A percentile compares a stretch with the other conserved stretches of the same genome.
Evolutionary conservation across 2,888 invertebrate species (phyloP).

Genomic region (Eulithis testata): DNA sequence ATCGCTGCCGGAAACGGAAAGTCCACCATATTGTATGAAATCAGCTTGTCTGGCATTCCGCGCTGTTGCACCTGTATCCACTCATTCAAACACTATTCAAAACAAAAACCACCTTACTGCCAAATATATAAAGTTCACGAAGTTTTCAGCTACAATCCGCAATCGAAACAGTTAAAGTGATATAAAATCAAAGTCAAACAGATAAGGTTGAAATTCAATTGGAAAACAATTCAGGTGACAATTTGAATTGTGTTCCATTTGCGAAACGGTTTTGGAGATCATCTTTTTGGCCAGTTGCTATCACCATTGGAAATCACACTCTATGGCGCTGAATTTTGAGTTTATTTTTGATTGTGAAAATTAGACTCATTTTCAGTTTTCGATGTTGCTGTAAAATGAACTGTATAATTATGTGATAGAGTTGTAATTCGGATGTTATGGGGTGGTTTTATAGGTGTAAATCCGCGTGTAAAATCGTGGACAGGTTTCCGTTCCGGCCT

Average conservation of each 20-base stretch:
- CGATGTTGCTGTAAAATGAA: slow-evolving; percentile 36
- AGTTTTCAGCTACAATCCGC: slow-evolving; percentile 39
- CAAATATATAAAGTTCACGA: slow-evolving; percentile 4
- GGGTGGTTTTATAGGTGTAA: slow-evolving; percentile 54
- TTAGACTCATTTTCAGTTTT: slow-evolving; percentile 35
- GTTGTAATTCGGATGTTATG: slow-evolving; percentile 43
- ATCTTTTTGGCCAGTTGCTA: slow-evolving; percentile 59
- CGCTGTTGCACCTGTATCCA: slow-evolving; percentile 71
- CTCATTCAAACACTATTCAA: slow-evolving; percentile 31
- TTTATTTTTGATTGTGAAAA: slow-evolving; percentile 38
- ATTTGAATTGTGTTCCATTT: slow-evolving; percentile 72
- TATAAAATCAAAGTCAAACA: slow-evolving; percentile 32
- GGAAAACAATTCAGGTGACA: slow-evolving; percentile 67
- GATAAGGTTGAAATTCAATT: slow-evolving; percentile 54
- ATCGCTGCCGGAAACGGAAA: slow-evolving; percentile 79
- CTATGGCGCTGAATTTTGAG: slow-evolving; percentile 41
- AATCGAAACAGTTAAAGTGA: slow-evolving; percentile 31
- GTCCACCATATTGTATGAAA: slow-evolving; percentile 79
- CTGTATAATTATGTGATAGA: slow-evolving; percentile 37
- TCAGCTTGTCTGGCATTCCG: slow-evolving; percentile 79
- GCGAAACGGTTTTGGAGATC: slow-evolving; percentile 67
- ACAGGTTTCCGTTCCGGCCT: slow-evolving; percentile 69
- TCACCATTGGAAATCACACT: slow-evolving; percentile 46
- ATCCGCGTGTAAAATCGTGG: slow-evolving; percentile 72
- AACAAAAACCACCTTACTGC: slow-evolving; percentile 17